Base-by-base conservation (phyloP, 2,888 invertebrate species). In the Ichneumon xanthorius region DNA sequence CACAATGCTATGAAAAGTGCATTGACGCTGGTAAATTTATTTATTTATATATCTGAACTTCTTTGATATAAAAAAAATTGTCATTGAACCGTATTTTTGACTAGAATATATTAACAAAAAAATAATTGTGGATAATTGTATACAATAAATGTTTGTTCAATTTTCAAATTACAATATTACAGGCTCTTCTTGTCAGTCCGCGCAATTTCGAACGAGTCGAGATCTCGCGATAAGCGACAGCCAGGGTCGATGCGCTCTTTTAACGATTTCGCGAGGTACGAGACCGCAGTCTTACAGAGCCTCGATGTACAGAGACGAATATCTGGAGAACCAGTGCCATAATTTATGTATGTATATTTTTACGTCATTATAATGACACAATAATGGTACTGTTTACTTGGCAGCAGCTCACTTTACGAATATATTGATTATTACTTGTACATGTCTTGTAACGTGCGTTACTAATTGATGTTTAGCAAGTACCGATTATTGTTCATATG, bases 261-360 rank as follows among this genome's bases (percentile, higher is more conserved):
- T 96, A 91, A 94, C 95, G 76, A 96, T 96, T 89, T 97, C 97
- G 92, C 96, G 97, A 91, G 96, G 97, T 90, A 96, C 96, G 0
- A 96, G 96, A 88, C 97, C 97, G 0, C 97, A 96, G 91, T 96
- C 97, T 3, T 98, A 97, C 93, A 95, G 97, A 58, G 96, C 96
- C 4, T 96, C 97, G 2, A 96, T 96, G 90, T 96, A 96, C 89
- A 96, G 96, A 89, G 97, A 97, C 45, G 97, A 97, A 90, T 98
- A 98, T 93, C 96, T 98, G 89, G 97, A 98, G 93, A 97, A 97
- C 94, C 96, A 97, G 91, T 98, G 98, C 94, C 94, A 95, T 87
- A 95, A 96, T 91, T 95, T 96, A 89, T 95, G 96, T 95, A 89
- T 95, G 95, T 95, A 88, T 71, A 19, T 58, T 58, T 72, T 67